Base-by-base conservation (phyloP, 2,113 vertebrate species). In the Festucalex cinctus region DNA sequence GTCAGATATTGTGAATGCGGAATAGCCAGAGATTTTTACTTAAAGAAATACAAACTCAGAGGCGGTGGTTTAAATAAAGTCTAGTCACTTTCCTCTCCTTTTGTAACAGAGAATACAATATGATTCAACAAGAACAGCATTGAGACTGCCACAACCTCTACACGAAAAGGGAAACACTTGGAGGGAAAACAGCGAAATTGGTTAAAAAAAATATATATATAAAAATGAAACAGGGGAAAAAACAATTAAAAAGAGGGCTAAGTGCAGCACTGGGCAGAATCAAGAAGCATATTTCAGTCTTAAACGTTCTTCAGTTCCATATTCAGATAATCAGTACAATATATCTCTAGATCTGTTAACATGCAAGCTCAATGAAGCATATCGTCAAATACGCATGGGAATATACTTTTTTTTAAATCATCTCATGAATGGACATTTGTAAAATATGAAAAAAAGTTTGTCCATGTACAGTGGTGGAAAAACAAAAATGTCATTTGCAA, bases 201-300 rank as follows among this genome's bases (percentile, higher is more conserved):
- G 73, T n/a, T 46, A 88, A 87, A 73, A 62, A 82, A 83, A 71
- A 32, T 32, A 59, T n/a, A n/a, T n/a, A n/a, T n/a, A n/a, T n/a
- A 63, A 71, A 79, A 62, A 46, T 65, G n/a, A n/a, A 60, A 39
- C 39, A 70, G 3, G n/a, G n/a, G n/a, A 88, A 86, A 73, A 63
- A 82, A 57, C 41, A 73, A 78, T 61, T 70, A 76, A 67, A 56
- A 37, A 90, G 79, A 90, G 91, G 63, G 73, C 90, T 84, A 92
- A 95, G 94, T 94, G 94, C 94, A 94, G 93, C 93, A 91, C 90
- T 92, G 92, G 90, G 91, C 92, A 91, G 93, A 94, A 91, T 90
- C 89, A 91, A 89, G 90, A 82, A 90, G 90, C 88, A 86, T 89
- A 90, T 80, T 79, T 81, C 85, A 85, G 85, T 84, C 87, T n/a